Evolutionary conservation across 2,113 vertebrate genomes (phyloP), one percentile per base, ranked within the genome.

Genomic region (Herpetotheres cachinnans): DNA sequence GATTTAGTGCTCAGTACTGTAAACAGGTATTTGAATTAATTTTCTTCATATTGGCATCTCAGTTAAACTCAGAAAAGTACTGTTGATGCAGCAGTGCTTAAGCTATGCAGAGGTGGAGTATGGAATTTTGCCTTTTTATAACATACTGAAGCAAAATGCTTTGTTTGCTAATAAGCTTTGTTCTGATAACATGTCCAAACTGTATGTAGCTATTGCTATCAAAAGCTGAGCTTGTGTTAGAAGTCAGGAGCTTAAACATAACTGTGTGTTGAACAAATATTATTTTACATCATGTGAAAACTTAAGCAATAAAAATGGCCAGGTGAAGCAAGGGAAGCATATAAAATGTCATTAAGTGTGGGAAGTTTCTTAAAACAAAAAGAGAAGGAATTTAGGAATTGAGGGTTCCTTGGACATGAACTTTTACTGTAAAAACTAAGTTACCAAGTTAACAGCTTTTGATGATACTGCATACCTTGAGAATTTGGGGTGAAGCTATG

Each of bases 361-460:
- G 29, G 5, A 91, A 56, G 11, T 63, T 79, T 59, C 3, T 12
- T 54, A 50, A 86, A 89, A 22, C 14, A 17, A 18, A 1, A 44
- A 11, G 19, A 44, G 18, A 24, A 54, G 32, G 21, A 61, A 25
- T 47, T n/a, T 36, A 78, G 47, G 22, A 63, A 32, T 15, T 25
- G 7, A 42, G 13, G 1, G 1, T 0, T 1, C 81, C 80, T 76
- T 54, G 44, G 21, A 16, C 6, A 13, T 0, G 0, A 82, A 16
- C 25, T 49, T 92, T 73, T 82, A 16, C 20, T 11, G 1, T 56
- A 19, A 66, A 81, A 81, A 25, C 8, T 42, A 27, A 80, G 20
- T 56, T 76, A 34, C 26, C 2, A 27, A 80, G 20, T 56, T 76
- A 34, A 24, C 2, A 17, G 2, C 34, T 91, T 72, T 83, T 77